Evolutionary conservation across 1,140 invertebrate species (phyloP), one percentile per base, ranked within the genome.

Genomic region (Maniola jurtina): DNA sequence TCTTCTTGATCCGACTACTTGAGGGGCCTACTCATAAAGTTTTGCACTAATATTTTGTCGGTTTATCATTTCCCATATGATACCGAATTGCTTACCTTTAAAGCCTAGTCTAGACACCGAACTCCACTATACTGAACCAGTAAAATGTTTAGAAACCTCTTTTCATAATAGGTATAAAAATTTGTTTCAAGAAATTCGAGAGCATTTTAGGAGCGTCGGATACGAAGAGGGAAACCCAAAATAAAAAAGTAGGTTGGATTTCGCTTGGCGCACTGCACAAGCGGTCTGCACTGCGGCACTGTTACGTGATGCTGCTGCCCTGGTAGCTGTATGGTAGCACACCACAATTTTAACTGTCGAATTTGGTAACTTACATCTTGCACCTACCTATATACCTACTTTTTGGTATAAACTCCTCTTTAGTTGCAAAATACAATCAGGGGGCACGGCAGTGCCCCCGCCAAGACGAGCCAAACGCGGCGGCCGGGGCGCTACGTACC

Each of bases 211-310:
- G 50, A 66, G 64, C 34, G 57, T 61, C 15, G 57, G 38, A 66
- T 66, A 48, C 25, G 60, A 66, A 66, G 38, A 40, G 64, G 61
- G 4, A 16, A 36, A 48, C 59, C 45, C 55, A 59, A 66, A 67
- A 61, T 45, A 47, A 65, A 65, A 57, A 64, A 58, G 52, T 75
- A 70, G 67, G 70, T 61, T 68, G 47, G 56, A 61, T 68, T 73
- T 52, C 15, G 59, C 56, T 59, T 54, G 59, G 70, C 62, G 65
- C 59, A 64, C 42, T 66, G 64, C 61, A 75, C 61, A 70, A 65
- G 68, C 64, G 66, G 68, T 70, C 80, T 84, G 83, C 85, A 84
- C 76, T 88, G 83, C 85, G 80, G 77, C 72, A 81, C 72, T 80
- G 75, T 86, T 84, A 86, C 83, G 83, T 84, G 81, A 82, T 75